Evolutionary conservation across 1,140 invertebrate species (phyloP), one percentile per base, ranked within the genome.

Genomic region (Drosophila repleta): DNA sequence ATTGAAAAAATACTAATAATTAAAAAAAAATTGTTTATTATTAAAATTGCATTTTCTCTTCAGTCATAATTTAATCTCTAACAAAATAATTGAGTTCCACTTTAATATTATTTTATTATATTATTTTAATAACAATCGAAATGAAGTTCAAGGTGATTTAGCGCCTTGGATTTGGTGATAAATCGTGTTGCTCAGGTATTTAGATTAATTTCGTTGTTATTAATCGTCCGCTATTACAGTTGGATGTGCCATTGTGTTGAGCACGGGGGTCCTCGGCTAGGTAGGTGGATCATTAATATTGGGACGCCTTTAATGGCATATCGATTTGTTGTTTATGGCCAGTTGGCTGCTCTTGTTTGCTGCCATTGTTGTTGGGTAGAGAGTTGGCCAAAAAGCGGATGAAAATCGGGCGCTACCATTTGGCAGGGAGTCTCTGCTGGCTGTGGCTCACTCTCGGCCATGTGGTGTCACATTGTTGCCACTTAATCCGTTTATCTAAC

Each of bases 401-500:
- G 58, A 69, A 70, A 63, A 63, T n/a, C n/a, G 65, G 41, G 32
- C 41, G 43, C 24, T 37, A 43, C 56, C 56, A 55, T 62, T 46
- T 67, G 53, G 8, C 37, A 60, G 52, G 6, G 29, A 29, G 0
- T 29, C 29, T 39, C 29, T 39, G n/a, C 7, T 43, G 35, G 45
- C 21, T 63, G 32, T 35, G 11, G 51, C 35, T 26, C 20, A 20
- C 13, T 63, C 11, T 39, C 29, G 53, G 15, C n/a, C 43, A 46
- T 41, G 39, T 58, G 55, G 58, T 81, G 78, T 69, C 68, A 79
- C 83, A 88, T 79, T 88, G 83, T 88, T 83, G 83, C 63, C 83
- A 88, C 87, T 90, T 91, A 91, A 91, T 91, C 90, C 90, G 90
- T 91, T 91, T 91, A 91, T 91, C 90, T 90, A 91, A 87, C 85